These are phyloP conservation scores for Marisa cornuarietis DNA, from an alignment of 1,140 invertebrate species.

Conservation along the genomic window DNA sequence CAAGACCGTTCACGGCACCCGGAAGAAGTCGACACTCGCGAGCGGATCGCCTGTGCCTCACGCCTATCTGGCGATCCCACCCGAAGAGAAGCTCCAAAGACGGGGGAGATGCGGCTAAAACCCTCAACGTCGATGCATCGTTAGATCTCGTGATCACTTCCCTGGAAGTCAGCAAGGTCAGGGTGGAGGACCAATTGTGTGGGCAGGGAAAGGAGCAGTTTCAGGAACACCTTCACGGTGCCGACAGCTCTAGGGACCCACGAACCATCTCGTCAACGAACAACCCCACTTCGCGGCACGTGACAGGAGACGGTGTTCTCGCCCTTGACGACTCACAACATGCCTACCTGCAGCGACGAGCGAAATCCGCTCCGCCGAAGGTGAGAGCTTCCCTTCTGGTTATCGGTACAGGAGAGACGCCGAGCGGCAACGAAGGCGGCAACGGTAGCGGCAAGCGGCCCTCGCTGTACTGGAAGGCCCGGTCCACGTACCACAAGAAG, in stretches of 20 bases:
- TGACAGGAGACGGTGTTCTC: background rate
- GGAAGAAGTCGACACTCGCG: background rate
- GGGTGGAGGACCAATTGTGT: background rate
- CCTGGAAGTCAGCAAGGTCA: background rate
- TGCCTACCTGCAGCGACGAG: slow-evolving; percentile 12
- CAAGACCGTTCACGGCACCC: slow-evolving; percentile 11
- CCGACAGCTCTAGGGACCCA: too few species aligned
- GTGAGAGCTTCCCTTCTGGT: background rate
- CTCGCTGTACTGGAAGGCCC: slow-evolving; percentile 34
- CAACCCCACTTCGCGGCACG: background rate
- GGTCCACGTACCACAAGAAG: slow-evolving; percentile 33
- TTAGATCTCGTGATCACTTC: slow-evolving; percentile 14
- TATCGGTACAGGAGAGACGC: background rate
- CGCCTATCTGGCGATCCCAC: background rate
- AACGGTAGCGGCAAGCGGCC: background rate
- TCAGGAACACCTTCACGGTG: too few species aligned
- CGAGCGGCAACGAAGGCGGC: background rate
- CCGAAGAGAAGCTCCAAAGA: background rate
- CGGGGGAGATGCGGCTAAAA: background rate
- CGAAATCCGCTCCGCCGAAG: slow-evolving; percentile 29
- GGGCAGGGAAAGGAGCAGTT: background rate
- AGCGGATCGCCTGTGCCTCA: background rate
- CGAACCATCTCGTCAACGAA: background rate
- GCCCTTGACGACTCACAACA: background rate
- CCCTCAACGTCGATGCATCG: background rate